These are phyloP conservation scores for Rhinoderma darwinii DNA, from an alignment of 2,113 vertebrate species.

Conservation along the genomic window DNA sequence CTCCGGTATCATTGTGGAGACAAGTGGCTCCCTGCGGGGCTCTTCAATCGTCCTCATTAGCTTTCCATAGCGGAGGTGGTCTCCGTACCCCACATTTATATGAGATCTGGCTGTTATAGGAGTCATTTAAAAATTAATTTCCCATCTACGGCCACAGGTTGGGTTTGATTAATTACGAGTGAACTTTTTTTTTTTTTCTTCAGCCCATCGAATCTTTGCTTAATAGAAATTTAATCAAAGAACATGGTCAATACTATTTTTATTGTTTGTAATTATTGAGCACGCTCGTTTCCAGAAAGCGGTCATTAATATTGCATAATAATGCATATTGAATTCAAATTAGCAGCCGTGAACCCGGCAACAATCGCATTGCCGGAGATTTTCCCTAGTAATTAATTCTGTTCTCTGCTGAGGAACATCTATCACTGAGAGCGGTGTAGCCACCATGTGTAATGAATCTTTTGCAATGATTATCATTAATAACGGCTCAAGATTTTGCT, in stretches of 20 bases:
- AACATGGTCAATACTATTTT: conserved; percentile 58
- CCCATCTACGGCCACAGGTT: background rate
- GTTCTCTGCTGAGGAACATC: conserved; percentile 38
- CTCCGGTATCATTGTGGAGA: background rate
- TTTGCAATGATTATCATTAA: conserved; percentile 54
- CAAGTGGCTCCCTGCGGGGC: background rate
- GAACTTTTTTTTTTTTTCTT: background rate
- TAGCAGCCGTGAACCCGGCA: conserved; percentile 24
- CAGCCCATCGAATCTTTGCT: conserved; percentile 31
- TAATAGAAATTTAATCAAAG: conserved; percentile 55
- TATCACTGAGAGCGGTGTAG: conserved; percentile 40
- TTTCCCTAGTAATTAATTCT: conserved; percentile 57
- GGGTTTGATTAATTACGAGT: conserved; percentile 33
- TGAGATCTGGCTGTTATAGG: background rate
- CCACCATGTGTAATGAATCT: conserved; percentile 52
- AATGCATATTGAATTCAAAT: conserved; percentile 59
- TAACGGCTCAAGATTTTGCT: conserved; percentile 42
- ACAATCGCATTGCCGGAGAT: conserved; percentile 41
- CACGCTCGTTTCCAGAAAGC: conserved; percentile 44
- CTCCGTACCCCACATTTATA: background rate
- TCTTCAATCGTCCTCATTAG: background rate
- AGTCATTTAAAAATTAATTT: background rate
- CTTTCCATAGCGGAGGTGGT: background rate
- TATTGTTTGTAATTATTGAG: conserved; percentile 60
- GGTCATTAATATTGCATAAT: conserved; percentile 60